phyloP scores from a whole-genome alignment of 2,113 vertebrate species.

The Plotosus lineatus region DNA sequence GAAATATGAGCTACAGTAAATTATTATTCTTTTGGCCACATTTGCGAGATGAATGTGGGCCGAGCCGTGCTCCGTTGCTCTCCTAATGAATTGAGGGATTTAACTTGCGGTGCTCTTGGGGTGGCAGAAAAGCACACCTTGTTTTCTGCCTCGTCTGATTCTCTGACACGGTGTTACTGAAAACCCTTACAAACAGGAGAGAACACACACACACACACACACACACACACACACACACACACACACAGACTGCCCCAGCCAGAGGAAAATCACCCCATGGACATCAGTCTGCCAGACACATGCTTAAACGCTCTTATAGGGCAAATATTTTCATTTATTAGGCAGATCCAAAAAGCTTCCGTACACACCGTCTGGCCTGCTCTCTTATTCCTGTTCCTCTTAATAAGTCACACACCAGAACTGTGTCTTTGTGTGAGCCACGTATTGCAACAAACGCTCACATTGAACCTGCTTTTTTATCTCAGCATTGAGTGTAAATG shows the following conservation, averaged over 20 bases:
- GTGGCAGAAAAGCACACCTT: slow-evolving; percentile 65
- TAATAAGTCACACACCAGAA: slow-evolving; percentile 36
- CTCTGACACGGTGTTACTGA: slow-evolving; percentile 51
- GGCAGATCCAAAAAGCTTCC: slow-evolving; percentile 32
- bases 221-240: slow-evolving; percentile 2
- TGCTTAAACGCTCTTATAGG: slow-evolving; percentile 30
- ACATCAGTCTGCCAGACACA: slow-evolving; percentile 31
- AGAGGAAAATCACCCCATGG: slow-evolving; percentile 42
- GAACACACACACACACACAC: slow-evolving; percentile 19
- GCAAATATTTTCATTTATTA: slow-evolving; percentile 51
- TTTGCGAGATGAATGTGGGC: slow-evolving; percentile 77
- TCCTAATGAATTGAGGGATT: slow-evolving; percentile 81
- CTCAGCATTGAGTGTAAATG: no score
- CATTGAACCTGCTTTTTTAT: slow-evolving; percentile 7
- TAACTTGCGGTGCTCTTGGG: slow-evolving; percentile 70
- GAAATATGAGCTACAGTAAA: slow-evolving; percentile 80
- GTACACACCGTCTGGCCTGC: slow-evolving; percentile 1
- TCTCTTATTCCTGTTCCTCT: slow-evolving; percentile 16
- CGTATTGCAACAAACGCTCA: background rate
- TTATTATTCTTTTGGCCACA: slow-evolving; percentile 78
- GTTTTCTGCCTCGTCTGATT: slow-evolving; percentile 46
- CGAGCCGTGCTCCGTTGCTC: slow-evolving; percentile 73
- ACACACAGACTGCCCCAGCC: slow-evolving; percentile 15
- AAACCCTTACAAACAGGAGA: slow-evolving; percentile 45
- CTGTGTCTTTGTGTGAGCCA: slow-evolving; percentile 16